These are phyloP conservation scores for Orgyia antiqua DNA, from an alignment of 2,888 invertebrate species.

Conservation along the genomic window DNA sequence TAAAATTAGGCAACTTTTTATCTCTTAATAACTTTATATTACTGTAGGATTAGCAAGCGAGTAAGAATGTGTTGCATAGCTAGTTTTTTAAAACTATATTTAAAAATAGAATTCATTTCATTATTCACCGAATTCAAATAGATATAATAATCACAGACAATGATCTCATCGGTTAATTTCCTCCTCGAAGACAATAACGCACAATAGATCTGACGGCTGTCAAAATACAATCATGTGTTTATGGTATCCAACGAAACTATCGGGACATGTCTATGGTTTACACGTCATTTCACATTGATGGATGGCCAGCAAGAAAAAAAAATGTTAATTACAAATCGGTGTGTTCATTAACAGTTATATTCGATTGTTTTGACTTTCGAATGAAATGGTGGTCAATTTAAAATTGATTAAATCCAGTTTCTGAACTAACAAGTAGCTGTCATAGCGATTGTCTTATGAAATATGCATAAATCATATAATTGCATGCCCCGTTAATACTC, in stretches of 20 bases:
- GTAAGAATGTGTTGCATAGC: no score
- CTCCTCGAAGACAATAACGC: conserved; percentile 17
- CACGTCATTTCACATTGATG: conserved; percentile 25
- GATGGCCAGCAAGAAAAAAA: conserved; percentile 27
- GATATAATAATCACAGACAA: conserved; percentile 3
- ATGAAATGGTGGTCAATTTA: no score
- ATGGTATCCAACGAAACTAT: conserved; percentile 26
- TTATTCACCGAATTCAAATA: no score
- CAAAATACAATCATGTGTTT: conserved; percentile 30
- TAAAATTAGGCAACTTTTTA: no score
- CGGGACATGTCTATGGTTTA: conserved; percentile 23
- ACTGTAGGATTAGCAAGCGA: no score
- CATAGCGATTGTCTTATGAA: no score
- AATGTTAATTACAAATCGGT: conserved; percentile 32
- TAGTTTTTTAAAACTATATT: no score
- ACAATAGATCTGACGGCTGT: conserved; percentile 24
- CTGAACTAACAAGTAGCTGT: no score
- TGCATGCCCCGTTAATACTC: conserved; percentile 69
- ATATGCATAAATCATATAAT: no score
- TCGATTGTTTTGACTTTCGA: conserved; percentile 1
- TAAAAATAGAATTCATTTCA: no score
- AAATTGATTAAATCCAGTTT: no score
- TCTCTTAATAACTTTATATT: no score
- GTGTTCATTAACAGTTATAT: conserved; percentile 15
- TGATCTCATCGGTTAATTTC: conserved; percentile 7